phyloP scores from a whole-genome alignment of 2,797 vertebrate genomes.

The Acropternis orthonyx region DNA sequence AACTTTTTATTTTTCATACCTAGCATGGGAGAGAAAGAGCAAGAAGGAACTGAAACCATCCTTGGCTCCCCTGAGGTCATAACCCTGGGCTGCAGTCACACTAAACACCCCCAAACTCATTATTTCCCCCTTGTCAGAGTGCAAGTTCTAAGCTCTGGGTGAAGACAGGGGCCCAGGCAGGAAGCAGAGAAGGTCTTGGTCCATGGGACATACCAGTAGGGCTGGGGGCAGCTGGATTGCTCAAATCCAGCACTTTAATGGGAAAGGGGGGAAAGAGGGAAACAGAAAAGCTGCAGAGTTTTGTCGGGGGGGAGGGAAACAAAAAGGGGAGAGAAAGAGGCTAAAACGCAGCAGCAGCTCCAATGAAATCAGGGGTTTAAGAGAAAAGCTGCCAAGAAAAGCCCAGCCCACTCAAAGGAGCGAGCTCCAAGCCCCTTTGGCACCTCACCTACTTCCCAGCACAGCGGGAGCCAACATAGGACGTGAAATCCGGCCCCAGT shows the following conservation, averaged over 20 bases:
- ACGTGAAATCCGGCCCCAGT: not conserved
- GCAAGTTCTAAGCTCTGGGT: not conserved
- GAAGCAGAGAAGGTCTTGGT: not conserved
- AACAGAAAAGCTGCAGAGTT: accelerated
- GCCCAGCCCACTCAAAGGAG: not conserved
- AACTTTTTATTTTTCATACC: not conserved
- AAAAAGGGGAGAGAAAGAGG: not conserved
- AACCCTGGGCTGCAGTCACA: not conserved
- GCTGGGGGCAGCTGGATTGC: not conserved
- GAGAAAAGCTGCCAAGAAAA: not conserved
- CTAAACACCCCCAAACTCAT: not conserved
- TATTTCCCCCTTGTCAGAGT: not conserved
- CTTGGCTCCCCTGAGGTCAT: not conserved
- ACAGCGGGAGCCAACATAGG: accelerated
- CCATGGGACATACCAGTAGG: accelerated
- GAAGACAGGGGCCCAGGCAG: accelerated
- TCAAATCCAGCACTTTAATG: not conserved
- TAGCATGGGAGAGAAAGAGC: not conserved
- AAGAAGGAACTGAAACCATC: conserved; percentile 19
- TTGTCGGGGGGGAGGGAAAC: not conserved
- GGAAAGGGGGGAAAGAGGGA: not conserved
- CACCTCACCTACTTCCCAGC: not conserved
- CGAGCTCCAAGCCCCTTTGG: not conserved
- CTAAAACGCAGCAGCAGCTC: not conserved
- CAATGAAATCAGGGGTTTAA: not conserved